Percentiles rank a stretch among this genome's conserved stretches.
Evolutionary conservation across 2,888 invertebrate species (phyloP).

Genomic region (Pheosia gnoma): DNA sequence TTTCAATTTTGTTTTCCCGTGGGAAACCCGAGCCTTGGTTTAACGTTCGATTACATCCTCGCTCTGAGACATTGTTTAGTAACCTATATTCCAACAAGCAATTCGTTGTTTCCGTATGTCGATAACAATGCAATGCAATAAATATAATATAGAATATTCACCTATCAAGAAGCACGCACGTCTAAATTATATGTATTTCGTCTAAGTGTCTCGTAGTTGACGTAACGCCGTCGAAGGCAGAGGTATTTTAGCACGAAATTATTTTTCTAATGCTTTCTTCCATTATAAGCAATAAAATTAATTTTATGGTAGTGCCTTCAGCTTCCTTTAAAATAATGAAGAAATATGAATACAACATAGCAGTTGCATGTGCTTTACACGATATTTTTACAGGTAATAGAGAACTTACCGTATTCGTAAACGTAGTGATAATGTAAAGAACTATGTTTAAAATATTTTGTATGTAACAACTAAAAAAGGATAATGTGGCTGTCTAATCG

Average conservation of each 20-base stretch:
- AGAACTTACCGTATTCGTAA: conserved; percentile 79
- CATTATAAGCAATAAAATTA: conserved; percentile 76
- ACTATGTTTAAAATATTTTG: conserved; percentile 75
- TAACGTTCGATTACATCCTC: conserved; percentile 35
- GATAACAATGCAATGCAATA: conserved; percentile 44
- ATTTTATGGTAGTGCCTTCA: conserved; percentile 82
- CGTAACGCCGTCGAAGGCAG: conserved; percentile 66
- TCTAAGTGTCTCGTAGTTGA: conserved; percentile 60
- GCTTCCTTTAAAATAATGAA: conserved; percentile 73
- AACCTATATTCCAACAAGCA: conserved; percentile 61
- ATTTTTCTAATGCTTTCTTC: conserved; percentile 80
- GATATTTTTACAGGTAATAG: conserved; percentile 82
- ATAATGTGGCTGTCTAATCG: conserved; percentile 78
- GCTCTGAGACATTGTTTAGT: conserved; percentile 33
- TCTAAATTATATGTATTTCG: conserved; percentile 26
- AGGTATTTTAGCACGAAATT: conserved; percentile 72
- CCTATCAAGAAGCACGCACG: conserved; percentile 39
- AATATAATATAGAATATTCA: conserved; percentile 44
- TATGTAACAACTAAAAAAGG: conserved; percentile 64
- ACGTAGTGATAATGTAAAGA: conserved; percentile 74
- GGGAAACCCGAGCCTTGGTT: conserved; percentile 29
- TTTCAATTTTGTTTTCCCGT: conserved; percentile 31
- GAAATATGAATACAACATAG: conserved; percentile 67
- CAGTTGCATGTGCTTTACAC: conserved; percentile 79
- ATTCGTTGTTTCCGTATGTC: conserved; percentile 59